phyloP scores from a whole-genome alignment of 2,888 invertebrate species.

The Harpalus rubripes region DNA sequence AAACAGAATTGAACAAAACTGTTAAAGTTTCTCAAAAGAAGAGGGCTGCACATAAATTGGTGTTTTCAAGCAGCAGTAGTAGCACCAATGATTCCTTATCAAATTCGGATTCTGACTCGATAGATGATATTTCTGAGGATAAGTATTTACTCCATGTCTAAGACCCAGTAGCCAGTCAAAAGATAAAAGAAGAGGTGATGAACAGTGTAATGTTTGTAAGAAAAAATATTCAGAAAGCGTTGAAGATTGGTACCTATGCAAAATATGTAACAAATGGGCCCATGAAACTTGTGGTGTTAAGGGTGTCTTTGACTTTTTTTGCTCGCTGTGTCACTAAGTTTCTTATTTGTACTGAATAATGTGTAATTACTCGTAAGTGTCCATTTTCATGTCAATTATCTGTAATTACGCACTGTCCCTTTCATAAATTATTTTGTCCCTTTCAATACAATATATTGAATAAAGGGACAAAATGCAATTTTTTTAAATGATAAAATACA shows the following conservation, averaged over 20 bases:
- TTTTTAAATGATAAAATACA: no score
- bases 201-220: constrained; percentile 56
- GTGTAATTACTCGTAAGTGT: no score
- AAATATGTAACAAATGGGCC: constrained; percentile 14
- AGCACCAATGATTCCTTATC: constrained; percentile 59
- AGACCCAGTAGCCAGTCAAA: constrained; percentile 15
- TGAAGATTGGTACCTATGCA: no score
- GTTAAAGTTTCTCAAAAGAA: constrained; percentile 29
- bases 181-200: constrained; percentile 18
- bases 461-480: no score
- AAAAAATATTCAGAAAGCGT: constrained; percentile 56
- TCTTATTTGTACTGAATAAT: background rate
- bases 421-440: no score
- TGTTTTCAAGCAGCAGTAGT: constrained; percentile 42
- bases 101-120: constrained; percentile 16
- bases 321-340: constrained; percentile 50
- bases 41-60: background rate
- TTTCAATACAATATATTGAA: no score
- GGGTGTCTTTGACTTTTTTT: constrained; percentile 63
- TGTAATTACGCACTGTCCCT: no score
- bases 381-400: no score
- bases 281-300: constrained; percentile 65
- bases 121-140: constrained; percentile 46
- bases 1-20: constrained; percentile 38
- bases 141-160: constrained; percentile 44